A percentile compares a stretch with the other conserved stretches of the same genome.
phyloP scores from a whole-genome alignment of 2,888 invertebrate genomes.

The Acrobasis repandana region DNA sequence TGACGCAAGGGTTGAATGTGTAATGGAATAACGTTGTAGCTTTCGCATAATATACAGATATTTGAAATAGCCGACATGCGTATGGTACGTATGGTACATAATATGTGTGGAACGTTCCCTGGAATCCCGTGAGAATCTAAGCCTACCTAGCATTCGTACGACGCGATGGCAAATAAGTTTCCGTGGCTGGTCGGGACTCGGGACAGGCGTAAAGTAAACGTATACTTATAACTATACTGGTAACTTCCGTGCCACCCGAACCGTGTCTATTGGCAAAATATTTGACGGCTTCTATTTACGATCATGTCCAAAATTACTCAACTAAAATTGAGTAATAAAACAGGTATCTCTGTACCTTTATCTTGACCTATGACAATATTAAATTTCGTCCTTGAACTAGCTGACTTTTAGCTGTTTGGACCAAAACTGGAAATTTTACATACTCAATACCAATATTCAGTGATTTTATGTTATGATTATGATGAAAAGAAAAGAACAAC shows the following conservation, averaged over 20 bases:
- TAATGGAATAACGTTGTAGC: conserved; percentile 11
- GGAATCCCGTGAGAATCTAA: conserved; percentile 45
- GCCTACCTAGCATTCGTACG: conserved; percentile 41
- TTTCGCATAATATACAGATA: conserved; percentile 4
- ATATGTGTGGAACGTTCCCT: conserved; percentile 17
- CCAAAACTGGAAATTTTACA: neutral
- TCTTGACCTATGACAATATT: conserved; percentile 29
- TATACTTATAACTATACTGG: neutral
- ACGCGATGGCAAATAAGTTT: conserved; percentile 48
- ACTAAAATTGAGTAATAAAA: too few species aligned
- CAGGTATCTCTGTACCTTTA: neutral
- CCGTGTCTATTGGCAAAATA: neutral
- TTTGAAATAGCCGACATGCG: conserved; percentile 4
- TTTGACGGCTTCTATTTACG: too few species aligned
- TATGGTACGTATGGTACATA: neutral
- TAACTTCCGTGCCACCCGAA: neutral
- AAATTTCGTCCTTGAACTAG: conserved; percentile 12
- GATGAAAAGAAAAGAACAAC: too few species aligned
- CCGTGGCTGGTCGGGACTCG: conserved; percentile 28
- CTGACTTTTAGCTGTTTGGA: conserved; percentile 5
- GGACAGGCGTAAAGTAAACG: neutral
- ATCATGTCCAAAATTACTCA: too few species aligned
- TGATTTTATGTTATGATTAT: too few species aligned
- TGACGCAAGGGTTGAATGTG: neutral
- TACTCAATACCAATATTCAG: neutral